Base-by-base conservation (phyloP, 1,140 invertebrate species). In the Pseudomyrmex concolor region DNA sequence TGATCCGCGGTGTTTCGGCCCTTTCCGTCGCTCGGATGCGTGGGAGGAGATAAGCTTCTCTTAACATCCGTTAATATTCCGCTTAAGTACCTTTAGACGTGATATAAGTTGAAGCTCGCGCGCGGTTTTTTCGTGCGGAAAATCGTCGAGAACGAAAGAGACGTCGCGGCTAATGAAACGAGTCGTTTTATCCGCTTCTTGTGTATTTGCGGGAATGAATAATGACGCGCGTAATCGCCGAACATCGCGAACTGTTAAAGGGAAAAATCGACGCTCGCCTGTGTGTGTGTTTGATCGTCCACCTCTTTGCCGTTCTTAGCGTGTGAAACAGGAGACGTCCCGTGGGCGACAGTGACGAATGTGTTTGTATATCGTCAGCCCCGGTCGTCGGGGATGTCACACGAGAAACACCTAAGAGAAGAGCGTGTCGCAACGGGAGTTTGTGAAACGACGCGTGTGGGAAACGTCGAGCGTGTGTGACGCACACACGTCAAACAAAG, bases 341-440 rank as follows among this genome's bases (percentile, higher is more conserved):
- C 86, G 17, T 13, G 67, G 54, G 66, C 57, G 86, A 84, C 63
- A 66, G 83, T 86, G 84, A 87, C 68, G 86, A 85, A 89, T 86
- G 76, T 91, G 70, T 89, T 89, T 90, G 84, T 88, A 83, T 89
- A 90, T 88, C 86, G 67, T 81, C 72, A 83, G 25, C 3, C n/a
- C 51, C 51, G 71, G 25, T 60, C 81, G 63, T 66, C 51, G 55
- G 76, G 68, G 73, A n/a, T 78, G 59, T 59, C 10, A 17, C 51
- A 48, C 5, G 17, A 9, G 62, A n/a, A 34, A 60, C 55, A 12
- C 5, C 12, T 45, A 77, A 34, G 12, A 50, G 51, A 60, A 73
- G 73, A 81, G 59, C 68, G 54, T 48, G n/a, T 57, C 59, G 13
- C 54, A 48, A 5, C 25, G 19, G 25, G 48, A 50, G 48, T 77